A percentile compares a stretch with the other conserved stretches of the same genome.
Conservation (phyloP, 2,113 vertebrate species). For the Mobula birostris region DNA sequence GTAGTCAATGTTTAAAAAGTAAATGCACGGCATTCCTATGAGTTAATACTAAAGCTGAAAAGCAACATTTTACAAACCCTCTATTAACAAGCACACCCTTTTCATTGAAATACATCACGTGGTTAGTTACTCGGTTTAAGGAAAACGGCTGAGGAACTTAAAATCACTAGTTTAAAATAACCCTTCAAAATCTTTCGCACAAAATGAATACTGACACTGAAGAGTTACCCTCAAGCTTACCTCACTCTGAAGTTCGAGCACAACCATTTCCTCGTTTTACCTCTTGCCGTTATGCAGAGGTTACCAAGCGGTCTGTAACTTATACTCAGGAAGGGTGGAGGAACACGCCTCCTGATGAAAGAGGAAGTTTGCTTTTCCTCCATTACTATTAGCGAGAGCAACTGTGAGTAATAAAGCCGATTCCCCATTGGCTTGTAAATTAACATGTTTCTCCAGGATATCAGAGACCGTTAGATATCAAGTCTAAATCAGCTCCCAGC, state of each 20-base stretch:
- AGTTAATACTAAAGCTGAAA: not conserved
- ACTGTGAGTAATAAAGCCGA: not conserved
- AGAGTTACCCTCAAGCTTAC: not conserved
- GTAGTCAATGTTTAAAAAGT: not conserved
- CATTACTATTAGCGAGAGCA: not conserved
- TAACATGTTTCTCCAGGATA: too few relatives aligned
- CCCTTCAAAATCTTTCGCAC: not conserved
- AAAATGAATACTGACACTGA: not conserved
- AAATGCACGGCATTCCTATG: not conserved
- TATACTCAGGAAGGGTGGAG: not conserved
- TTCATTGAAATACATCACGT: too few relatives aligned
- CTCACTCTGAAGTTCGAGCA: fast-evolving
- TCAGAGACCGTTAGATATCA: too few relatives aligned
- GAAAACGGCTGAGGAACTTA: too few relatives aligned
- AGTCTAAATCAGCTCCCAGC: too few relatives aligned
- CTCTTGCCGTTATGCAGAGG: not conserved
- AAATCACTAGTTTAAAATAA: not conserved
- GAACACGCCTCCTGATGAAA: not conserved
- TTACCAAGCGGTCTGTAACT: not conserved
- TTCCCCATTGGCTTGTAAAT: too few relatives aligned
- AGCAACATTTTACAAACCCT: not conserved
- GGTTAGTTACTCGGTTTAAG: too few relatives aligned
- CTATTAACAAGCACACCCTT: not conserved
- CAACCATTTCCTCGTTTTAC: not conserved
- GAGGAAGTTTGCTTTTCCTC: not conserved